A percentile compares a stretch with the other conserved stretches of the same genome.
These are phyloP conservation scores for Enteromius treurensis DNA, from an alignment of 2,797 vertebrate species.

Conservation along the genomic window DNA sequence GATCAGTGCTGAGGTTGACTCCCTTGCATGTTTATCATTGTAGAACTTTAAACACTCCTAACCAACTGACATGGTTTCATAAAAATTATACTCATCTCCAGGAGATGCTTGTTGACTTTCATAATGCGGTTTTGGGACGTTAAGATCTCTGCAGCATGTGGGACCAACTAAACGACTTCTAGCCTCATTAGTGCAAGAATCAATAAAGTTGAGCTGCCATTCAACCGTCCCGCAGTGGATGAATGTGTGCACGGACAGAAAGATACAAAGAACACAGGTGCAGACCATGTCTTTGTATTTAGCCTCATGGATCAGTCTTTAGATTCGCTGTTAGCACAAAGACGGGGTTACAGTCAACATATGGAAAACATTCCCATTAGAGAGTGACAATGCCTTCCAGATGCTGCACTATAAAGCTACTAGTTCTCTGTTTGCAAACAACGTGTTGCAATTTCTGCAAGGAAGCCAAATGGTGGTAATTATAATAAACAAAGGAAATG, in stretches of 20 bases:
- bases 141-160: conserved; percentile 23
- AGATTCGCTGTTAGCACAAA: neutral
- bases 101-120: conserved; percentile 46
- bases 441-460: neutral
- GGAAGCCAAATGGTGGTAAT: neutral
- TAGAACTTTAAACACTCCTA: neutral
- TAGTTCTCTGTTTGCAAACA: conserved; percentile 15
- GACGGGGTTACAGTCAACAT: neutral
- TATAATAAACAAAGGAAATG: neutral
- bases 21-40: neutral
- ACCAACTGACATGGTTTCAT: conserved; percentile 22
- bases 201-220: conserved; percentile 2
- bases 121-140: conserved; percentile 21
- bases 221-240: neutral
- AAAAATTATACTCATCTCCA: conserved; percentile 33
- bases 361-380: conserved; percentile 33
- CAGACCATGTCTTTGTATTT: neutral
- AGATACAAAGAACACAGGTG: neutral
- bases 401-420: conserved; percentile 44
- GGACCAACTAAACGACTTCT: neutral
- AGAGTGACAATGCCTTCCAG: conserved; percentile 50
- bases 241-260: neutral
- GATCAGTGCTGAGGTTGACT: neutral
- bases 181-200: conserved; percentile 19
- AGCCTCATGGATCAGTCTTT: neutral